A percentile compares a stretch with the other conserved stretches of the same genome.
These are phyloP conservation scores for Drosophila lutescens DNA, from an alignment of 2,888 invertebrate genomes.

Conservation along the genomic window DNA sequence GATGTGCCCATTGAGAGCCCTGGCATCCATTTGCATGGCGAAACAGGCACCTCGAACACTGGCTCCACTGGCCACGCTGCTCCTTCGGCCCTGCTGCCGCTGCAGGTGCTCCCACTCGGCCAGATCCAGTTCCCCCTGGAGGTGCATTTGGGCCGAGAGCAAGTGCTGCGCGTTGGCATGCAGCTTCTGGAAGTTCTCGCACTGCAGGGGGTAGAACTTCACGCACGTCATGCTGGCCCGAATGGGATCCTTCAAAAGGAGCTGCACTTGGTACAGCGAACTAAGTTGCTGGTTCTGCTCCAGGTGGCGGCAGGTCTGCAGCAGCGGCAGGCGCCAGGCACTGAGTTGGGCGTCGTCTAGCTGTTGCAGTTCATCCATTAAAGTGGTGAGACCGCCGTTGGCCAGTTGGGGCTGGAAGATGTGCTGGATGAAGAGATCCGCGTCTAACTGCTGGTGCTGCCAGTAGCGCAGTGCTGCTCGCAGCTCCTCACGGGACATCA, in stretches of 20 bases:
- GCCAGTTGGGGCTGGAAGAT: slow-evolving; percentile 89
- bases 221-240: slow-evolving; percentile 93
- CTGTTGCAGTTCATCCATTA: slow-evolving; percentile 88
- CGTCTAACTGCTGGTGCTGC: slow-evolving; percentile 88
- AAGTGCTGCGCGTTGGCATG: slow-evolving; percentile 85
- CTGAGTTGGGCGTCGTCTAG: slow-evolving; percentile 89
- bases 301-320: slow-evolving; percentile 89
- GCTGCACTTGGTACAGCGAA: slow-evolving; percentile 90
- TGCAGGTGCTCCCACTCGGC: slow-evolving; percentile 86
- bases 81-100: slow-evolving; percentile 69
- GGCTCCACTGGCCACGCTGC: slow-evolving; percentile 53
- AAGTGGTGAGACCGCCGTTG: slow-evolving; percentile 86
- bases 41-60: slow-evolving; percentile 78
- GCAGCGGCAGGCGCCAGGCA: slow-evolving; percentile 89
- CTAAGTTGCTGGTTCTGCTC: slow-evolving; percentile 89
- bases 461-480: slow-evolving; percentile 89
- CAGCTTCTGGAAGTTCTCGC: slow-evolving; percentile 86
- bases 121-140: slow-evolving; percentile 87
- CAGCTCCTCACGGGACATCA: slow-evolving; percentile 89
- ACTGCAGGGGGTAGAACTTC: slow-evolving; percentile 88
- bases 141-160: slow-evolving; percentile 87
- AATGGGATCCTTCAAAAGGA: slow-evolving; percentile 89
- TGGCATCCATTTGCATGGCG: slow-evolving; percentile 89
- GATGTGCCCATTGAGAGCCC: slow-evolving; percentile 91
- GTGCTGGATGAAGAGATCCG: slow-evolving; percentile 89